phyloP scores from a whole-genome alignment of 1,140 invertebrate species.

The Cherax destructor region DNA sequence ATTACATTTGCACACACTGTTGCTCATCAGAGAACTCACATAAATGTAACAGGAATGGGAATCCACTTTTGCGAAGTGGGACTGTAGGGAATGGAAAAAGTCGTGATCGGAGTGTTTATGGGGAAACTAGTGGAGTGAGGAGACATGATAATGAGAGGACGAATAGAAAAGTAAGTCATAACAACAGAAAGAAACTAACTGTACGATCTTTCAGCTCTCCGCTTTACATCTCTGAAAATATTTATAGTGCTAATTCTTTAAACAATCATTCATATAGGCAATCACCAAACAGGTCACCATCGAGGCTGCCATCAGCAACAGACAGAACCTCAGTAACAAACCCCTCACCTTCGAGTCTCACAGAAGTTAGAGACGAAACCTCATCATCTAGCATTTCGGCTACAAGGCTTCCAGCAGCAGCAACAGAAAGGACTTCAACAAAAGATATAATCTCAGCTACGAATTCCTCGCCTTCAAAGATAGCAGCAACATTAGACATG shows the following conservation, averaged over 20 bases:
- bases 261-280: neutral
- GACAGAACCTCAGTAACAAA: too few species aligned
- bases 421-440: too few species aligned
- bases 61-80: neutral
- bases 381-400: too few species aligned
- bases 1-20: constrained; percentile 18
- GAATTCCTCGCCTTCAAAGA: too few species aligned
- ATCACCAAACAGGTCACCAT: neutral
- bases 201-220: constrained; percentile 36
- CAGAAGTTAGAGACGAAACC: too few species aligned
- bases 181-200: constrained; percentile 11
- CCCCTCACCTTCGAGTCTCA: too few species aligned
- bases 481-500: too few species aligned
- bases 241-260: neutral
- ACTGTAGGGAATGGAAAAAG: neutral
- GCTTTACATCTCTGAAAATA: neutral
- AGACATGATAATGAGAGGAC: neutral
- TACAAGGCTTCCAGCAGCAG: too few species aligned
- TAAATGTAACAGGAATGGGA: neutral
- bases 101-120: neutral
- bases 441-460: too few species aligned
- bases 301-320: neutral
- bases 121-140: neutral
- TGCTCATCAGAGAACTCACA: neutral
- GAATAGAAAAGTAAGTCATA: neutral